Percentiles rank a stretch among this genome's conserved stretches.
These are phyloP conservation scores for Agrochola lota DNA, from an alignment of 2,888 invertebrate species.

Conservation along the genomic window DNA sequence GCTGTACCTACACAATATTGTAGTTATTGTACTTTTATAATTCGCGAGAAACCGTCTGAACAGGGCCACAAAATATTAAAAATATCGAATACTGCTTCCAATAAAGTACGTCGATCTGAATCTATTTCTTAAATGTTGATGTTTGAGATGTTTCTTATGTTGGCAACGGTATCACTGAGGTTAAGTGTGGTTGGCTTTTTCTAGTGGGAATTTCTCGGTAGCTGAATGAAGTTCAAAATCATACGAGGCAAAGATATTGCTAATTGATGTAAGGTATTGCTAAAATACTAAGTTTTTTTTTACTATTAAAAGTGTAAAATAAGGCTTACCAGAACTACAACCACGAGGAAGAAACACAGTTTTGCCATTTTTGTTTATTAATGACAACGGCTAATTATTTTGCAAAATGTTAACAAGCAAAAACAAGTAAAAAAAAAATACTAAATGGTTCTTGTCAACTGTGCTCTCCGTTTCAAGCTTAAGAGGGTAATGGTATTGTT, in stretches of 20 bases:
- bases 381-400: neutral
- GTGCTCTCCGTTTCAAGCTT: neutral
- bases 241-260: neutral
- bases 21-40: neutral
- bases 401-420: neutral
- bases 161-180: neutral
- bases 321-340: constrained; percentile 36
- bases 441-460: neutral
- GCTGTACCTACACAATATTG: neutral
- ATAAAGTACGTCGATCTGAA: neutral
- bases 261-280: no score
- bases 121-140: neutral
- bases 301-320: neutral
- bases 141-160: no score
- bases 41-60: neutral
- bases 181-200: constrained; percentile 11
- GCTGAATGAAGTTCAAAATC: neutral
- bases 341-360: neutral
- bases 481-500: neutral
- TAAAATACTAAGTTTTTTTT: no score
- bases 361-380: constrained; percentile 26
- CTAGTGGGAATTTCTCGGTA: neutral
- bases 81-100: neutral
- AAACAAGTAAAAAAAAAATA: neutral
- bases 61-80: neutral